These are phyloP conservation scores for Leptatherina wallacei DNA, from an alignment of 2,797 vertebrate species.

Conservation along the genomic window DNA sequence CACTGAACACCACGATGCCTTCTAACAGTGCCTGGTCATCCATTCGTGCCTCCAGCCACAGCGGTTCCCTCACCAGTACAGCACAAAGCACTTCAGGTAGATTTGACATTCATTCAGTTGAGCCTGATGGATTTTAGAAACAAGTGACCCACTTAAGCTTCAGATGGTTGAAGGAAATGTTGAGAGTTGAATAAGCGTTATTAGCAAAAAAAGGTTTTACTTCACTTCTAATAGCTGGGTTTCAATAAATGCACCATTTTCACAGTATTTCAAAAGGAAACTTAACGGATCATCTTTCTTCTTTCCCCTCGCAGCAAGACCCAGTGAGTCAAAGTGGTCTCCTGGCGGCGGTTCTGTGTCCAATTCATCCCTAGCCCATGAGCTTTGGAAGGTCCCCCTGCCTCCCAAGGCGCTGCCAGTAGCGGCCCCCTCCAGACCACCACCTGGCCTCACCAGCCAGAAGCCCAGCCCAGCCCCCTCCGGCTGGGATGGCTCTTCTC, in stretches of 20 bases:
- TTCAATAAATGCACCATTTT: not conserved
- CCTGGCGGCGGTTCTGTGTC: slow-evolving; percentile 89
- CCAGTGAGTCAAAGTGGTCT: slow-evolving; percentile 99
- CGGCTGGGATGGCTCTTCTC: slow-evolving; percentile 90
- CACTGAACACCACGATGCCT: slow-evolving; percentile 99
- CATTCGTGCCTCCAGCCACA: slow-evolving; percentile 99
- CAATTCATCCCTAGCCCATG: slow-evolving; percentile 98
- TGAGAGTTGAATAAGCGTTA: not conserved
- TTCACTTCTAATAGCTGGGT: not conserved
- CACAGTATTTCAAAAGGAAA: not conserved
- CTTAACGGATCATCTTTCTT: not conserved
- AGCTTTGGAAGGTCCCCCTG: slow-evolving; percentile 99
- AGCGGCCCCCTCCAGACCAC: slow-evolving; percentile 95
- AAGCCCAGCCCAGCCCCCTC: slow-evolving; percentile 90
- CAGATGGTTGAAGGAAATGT: not conserved
- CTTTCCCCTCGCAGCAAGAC: slow-evolving; percentile 87
- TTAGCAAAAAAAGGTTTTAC: not conserved
- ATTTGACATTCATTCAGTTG: not conserved
- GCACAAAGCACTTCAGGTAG: slow-evolving; percentile 99
- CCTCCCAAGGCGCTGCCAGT: slow-evolving; percentile 94
- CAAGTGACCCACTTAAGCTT: not conserved
- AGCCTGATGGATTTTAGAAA: too few species aligned
- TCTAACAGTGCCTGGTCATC: slow-evolving; percentile 99
- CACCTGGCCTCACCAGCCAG: slow-evolving; percentile 95
- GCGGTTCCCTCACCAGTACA: slow-evolving; percentile 99